phyloP scores from a whole-genome alignment of 2,797 vertebrate species.

The Pagetopsis macropterus region DNA sequence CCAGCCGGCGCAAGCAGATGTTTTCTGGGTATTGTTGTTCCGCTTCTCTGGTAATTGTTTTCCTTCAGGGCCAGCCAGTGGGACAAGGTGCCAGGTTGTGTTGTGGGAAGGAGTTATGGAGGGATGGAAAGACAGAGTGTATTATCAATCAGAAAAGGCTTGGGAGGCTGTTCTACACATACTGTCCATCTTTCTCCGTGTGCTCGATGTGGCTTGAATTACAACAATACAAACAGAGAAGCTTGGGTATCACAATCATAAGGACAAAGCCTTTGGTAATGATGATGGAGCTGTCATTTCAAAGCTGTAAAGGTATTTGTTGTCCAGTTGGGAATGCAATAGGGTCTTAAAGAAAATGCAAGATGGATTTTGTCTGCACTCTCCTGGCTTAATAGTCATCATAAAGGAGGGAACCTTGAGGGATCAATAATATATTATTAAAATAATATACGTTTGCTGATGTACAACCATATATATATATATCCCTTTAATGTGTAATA shows the following conservation, averaged over 20 bases:
- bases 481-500: background rate
- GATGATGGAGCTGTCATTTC: background rate
- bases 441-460: no score
- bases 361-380: background rate
- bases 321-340: background rate
- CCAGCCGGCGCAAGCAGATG: constrained; percentile 80
- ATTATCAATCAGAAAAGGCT: constrained; percentile 44
- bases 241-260: background rate
- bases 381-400: no score
- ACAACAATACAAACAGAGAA: constrained; percentile 22
- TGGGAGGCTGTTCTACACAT: constrained; percentile 51
- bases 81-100: constrained; percentile 76
- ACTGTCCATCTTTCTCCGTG: constrained; percentile 38
- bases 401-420: background rate
- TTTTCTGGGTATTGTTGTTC: constrained; percentile 82
- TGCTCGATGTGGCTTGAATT: constrained; percentile 49
- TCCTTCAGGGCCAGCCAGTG: constrained; percentile 74
- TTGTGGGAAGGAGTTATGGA: constrained; percentile 68
- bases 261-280: background rate
- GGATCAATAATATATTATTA: background rate
- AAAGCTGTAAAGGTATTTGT: constrained; percentile 7
- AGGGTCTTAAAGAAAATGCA: background rate
- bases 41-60: constrained; percentile 80
- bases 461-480: no score
- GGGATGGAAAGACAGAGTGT: constrained; percentile 60